Evolutionary conservation across 37 sponge, comb jelly and placozoan species (phyloP).

Genomic region (Aplysina aerophoba): DNA sequence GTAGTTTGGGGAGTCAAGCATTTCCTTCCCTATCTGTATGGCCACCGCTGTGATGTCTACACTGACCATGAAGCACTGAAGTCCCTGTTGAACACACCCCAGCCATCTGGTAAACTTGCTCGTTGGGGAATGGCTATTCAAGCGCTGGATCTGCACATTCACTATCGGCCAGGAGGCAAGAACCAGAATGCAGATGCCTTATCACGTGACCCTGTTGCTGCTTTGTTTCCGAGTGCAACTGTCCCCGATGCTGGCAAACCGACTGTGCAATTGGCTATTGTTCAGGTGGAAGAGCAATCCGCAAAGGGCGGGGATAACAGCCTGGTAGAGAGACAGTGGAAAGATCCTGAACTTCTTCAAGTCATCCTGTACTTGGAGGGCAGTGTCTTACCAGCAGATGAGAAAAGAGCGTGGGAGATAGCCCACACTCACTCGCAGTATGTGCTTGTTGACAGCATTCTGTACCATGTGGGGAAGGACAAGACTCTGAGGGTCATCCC

Average conservation of each 20-base stretch:
- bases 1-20: slow-evolving; percentile 58
- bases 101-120: slow-evolving; percentile 44
- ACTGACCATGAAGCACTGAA: slow-evolving; percentile 48
- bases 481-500: slow-evolving; percentile 50
- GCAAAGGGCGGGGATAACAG: slow-evolving; percentile 16
- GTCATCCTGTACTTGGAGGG: slow-evolving; percentile 34
- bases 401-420: slow-evolving; percentile 9
- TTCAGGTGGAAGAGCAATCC: neutral
- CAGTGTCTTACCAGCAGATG: slow-evolving; percentile 45
- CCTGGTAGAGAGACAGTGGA: slow-evolving; percentile 10
- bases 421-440: slow-evolving; percentile 34
- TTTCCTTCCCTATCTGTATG: slow-evolving; percentile 45
- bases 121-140: slow-evolving; percentile 44
- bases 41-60: slow-evolving; percentile 39
- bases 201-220: neutral
- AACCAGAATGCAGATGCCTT: slow-evolving; percentile 44
- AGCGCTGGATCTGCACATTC: slow-evolving; percentile 26
- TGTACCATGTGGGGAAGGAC: slow-evolving; percentile 58
- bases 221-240: too few relatives aligned
- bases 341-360: slow-evolving; percentile 2
- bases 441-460: slow-evolving; percentile 29
- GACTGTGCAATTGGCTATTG: neutral
- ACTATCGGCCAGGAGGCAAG: slow-evolving; percentile 27
- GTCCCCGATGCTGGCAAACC: too few relatives aligned
- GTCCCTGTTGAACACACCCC: slow-evolving; percentile 34